Base-by-base conservation (phyloP, 2,888 invertebrate genomes). In the Tanaodytes sp. region DNA sequence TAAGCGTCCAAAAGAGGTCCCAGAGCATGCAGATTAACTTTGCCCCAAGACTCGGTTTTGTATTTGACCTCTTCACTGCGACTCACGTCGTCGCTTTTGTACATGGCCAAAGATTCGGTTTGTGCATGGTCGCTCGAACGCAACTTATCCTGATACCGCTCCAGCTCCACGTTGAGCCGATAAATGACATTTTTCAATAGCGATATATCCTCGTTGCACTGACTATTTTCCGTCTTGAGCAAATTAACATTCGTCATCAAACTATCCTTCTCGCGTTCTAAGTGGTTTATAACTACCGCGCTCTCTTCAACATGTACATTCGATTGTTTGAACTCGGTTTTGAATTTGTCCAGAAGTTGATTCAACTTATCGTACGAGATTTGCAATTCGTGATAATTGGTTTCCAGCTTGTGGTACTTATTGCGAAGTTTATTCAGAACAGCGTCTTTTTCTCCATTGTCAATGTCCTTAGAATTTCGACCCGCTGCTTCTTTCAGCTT, bases 111-210 rank as follows among this genome's bases (percentile, higher is more conserved):
- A 40, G 2, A 15, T 31, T 58, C 40, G 14, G 67, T 57, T 36
- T 14, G n/a, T 27, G 11, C 62, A 52, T 67, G 71, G 52, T 51
- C 73, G 55, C 74, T 62, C 49, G 79, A 83, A n/a, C 90, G 86
- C 0, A 91, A 70, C 73, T 89, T 91, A 75, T 93, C 91, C 84
- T 94, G 94, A 79, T 93, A 93, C 1, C 90, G 86, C 67, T 93
- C 92, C 18, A 94, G 85, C 76, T 94, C 93, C 0, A 91, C 89
- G 80, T 94, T 94, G 18, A 94, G 81, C 52, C 92, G 91, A 77
- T 92, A 93, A 3, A 94, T 88, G 0, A 94, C 89, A 73, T 91
- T 92, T 83, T 94, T 94, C 64, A 94, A 84, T 81, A 93, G 91
- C 45, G 88, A 87, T 80, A 93, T 87, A 77, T 94, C 94, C 72